phyloP scores from a whole-genome alignment of 2,888 invertebrate genomes.

The Atherix ibis region DNA sequence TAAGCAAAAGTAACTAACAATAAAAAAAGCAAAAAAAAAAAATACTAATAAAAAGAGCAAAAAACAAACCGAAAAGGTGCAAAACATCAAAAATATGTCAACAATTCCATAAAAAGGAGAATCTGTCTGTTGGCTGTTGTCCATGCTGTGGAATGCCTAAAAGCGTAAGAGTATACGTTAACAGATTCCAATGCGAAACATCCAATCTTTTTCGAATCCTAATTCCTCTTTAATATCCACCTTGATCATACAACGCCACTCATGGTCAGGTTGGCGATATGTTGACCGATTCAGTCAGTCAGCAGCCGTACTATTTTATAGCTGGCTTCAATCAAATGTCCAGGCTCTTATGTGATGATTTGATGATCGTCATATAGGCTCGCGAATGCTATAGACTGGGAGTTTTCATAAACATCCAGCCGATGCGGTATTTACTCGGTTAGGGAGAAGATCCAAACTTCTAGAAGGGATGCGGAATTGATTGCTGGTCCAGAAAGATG shows the following conservation, averaged over 20 bases:
- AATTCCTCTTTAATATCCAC: neutral
- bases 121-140: conserved; percentile 6
- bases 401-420: no score
- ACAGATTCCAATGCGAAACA: conserved; percentile 2
- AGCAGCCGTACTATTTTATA: no score
- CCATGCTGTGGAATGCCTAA: neutral
- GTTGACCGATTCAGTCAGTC: no score
- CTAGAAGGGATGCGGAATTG: no score
- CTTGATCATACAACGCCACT: neutral
- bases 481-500: no score
- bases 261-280: neutral
- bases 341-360: conserved; percentile 4
- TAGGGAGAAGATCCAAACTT: no score
- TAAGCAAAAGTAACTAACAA: neutral
- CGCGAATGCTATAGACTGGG: neutral
- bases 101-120: conserved; percentile 11
- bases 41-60: neutral
- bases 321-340: no score
- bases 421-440: no score
- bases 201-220: neutral
- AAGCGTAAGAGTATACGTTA: neutral
- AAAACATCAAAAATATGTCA: conserved; percentile 13
- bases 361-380: conserved; percentile 1
- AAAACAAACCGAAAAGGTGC: conserved; percentile 10
- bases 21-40: neutral